Evolutionary conservation across 2,113 vertebrate genomes (phyloP).

Genomic region (Echinops telfairi): DNA sequence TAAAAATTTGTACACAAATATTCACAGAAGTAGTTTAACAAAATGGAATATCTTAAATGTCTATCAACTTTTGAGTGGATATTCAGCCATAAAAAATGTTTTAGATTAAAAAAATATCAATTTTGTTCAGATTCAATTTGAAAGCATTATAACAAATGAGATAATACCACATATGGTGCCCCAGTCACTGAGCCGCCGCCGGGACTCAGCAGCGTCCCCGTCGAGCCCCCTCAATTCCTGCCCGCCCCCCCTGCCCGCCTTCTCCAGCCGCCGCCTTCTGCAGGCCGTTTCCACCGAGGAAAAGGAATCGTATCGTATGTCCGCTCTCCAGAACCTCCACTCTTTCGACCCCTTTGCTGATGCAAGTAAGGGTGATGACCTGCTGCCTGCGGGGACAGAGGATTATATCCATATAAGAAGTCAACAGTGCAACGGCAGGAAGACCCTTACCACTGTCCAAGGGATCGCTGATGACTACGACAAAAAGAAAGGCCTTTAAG

Average conservation of each 20-base stretch:
- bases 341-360: slow-evolving; percentile 99
- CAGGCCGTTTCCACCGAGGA: too few species aligned
- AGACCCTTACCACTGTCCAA: slow-evolving; percentile 99
- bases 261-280: too few species aligned
- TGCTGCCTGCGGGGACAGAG: slow-evolving; percentile 97
- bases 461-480: slow-evolving; percentile 97
- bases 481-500: too few species aligned
- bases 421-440: slow-evolving; percentile 99
- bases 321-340: too few species aligned
- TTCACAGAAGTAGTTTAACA: slow-evolving; percentile 13
- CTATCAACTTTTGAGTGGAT: neutral
- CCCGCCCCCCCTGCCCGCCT: too few species aligned
- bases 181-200: too few species aligned
- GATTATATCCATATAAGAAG: slow-evolving; percentile 99
- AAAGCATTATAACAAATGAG: slow-evolving; percentile 11
- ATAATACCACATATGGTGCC: neutral
- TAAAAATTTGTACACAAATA: neutral
- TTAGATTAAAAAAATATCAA: too few species aligned
- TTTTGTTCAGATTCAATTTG: neutral
- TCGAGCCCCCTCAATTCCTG: too few species aligned
- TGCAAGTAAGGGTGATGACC: slow-evolving; percentile 99
- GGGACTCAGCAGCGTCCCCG: too few species aligned
- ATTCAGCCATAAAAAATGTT: neutral
- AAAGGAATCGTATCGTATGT: too few species aligned
- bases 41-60: neutral